phyloP scores from a whole-genome alignment of 1,140 invertebrate species.

The Bombus cullumanus region DNA sequence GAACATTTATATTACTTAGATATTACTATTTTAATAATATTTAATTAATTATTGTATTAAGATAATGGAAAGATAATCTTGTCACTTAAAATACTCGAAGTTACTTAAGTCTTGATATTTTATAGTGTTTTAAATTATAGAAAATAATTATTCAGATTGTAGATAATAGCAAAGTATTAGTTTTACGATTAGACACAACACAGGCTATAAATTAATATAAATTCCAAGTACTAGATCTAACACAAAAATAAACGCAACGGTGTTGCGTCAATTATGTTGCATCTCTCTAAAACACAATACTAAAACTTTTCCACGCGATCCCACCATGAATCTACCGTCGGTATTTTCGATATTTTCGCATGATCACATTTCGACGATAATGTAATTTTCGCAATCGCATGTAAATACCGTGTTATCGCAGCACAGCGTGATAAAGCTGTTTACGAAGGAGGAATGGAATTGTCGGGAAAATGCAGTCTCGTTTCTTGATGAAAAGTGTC shows the following conservation, averaged over 20 bases:
- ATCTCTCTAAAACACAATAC: neutral
- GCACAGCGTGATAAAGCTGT: slow-evolving; percentile 33
- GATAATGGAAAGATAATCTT: neutral
- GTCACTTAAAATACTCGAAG: neutral
- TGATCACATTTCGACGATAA: neutral
- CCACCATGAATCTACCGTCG: neutral
- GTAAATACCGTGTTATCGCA: slow-evolving; percentile 31
- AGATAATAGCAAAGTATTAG: neutral
- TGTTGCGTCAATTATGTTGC: neutral
- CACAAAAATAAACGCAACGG: neutral
- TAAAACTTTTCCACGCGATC: neutral
- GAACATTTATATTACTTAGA: neutral
- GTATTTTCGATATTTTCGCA: neutral
- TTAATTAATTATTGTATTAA: too few species aligned
- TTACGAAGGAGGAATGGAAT: slow-evolving; percentile 15
- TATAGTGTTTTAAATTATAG: neutral
- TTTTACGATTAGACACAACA: too few species aligned
- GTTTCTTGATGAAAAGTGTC: slow-evolving; percentile 10
- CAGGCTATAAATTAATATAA: neutral
- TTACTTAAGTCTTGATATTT: neutral
- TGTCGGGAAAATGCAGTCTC: neutral
- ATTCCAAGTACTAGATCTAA: neutral
- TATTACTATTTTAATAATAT: slow-evolving; percentile 3
- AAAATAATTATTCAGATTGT: neutral
- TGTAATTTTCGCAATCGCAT: slow-evolving; percentile 19